Conservation (phyloP, 2,888 invertebrate species). For the Euplexia lucipara region DNA sequence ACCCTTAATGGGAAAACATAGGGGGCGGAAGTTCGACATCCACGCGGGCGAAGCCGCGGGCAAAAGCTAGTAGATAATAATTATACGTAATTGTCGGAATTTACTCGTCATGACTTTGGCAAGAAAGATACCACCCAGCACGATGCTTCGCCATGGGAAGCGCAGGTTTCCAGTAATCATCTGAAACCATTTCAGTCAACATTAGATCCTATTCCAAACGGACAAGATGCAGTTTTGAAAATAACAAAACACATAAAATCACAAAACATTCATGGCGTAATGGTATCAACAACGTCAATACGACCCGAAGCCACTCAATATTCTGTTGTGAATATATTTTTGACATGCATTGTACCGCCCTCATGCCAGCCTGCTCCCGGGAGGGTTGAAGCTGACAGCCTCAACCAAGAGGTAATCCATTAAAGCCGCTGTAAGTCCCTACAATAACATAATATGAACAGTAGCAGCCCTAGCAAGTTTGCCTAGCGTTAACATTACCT, state of each 20-base stretch:
- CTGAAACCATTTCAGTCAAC: too few species aligned
- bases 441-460: constrained; percentile 65
- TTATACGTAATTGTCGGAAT: too few species aligned
- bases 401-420: constrained; percentile 71
- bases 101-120: too few species aligned
- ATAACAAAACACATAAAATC: constrained; percentile 42
- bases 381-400: constrained; percentile 68
- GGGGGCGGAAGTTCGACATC: too few species aligned
- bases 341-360: constrained; percentile 70
- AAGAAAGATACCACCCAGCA: too few species aligned
- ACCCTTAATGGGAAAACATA: too few species aligned
- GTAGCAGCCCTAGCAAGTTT: constrained; percentile 39
- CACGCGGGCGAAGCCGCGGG: too few species aligned
- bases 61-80: too few species aligned
- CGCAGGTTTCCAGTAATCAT: too few species aligned
- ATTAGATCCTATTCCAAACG: background rate
- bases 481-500: constrained; percentile 44
- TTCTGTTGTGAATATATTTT: constrained; percentile 72
- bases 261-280: constrained; percentile 38
- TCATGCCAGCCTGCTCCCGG: constrained; percentile 59
- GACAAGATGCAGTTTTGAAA: constrained; percentile 7
- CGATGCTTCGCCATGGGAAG: too few species aligned
- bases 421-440: constrained; percentile 66
- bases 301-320: constrained; percentile 64
- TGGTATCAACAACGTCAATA: constrained; percentile 55